Base-by-base conservation (phyloP, 2,113 vertebrate species). In the Sinocyclocheilus anophthalmus region DNA sequence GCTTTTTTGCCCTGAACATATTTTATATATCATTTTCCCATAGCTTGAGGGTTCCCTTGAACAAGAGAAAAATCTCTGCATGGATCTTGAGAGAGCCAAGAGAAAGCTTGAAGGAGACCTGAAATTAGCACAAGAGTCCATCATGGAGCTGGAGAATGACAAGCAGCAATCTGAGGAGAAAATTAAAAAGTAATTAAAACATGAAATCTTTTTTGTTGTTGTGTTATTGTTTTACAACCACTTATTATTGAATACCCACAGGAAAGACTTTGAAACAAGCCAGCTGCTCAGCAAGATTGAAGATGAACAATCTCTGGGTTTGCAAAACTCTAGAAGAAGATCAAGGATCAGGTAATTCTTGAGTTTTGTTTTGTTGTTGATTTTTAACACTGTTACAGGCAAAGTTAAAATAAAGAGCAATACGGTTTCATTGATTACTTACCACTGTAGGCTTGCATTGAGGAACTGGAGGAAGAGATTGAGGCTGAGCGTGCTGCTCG, bases 1-100 rank as follows among this genome's bases (percentile, higher is more conserved):
- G 5, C 3, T 48, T 48, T 48, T 48, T 48, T 12, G 3, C 45
- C 45, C 45, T 48, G 45, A 12, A 48, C 8, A 69, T 16, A 37
- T 67, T 33, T 67, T 16, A 3, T 14, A 18, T 16, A 18, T 69
- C 14, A 39, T 9, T 69, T 0, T 69, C 65, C 30, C 1, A 45
- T 45, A 90, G 81, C 73, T 89, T 63, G 89, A 87, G 45, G 88
- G 88, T 73, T 89, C 88, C 22, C 84, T 90, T 26, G 91, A 95
- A 76, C 84, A 94, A 90, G 92, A 93, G 90, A 94, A 95, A 85
- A 93, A 93, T 87, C 93, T 92, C 42, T 88, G 90, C 0, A 85
- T 86, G 0, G 94, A 95, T 76, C 91, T 90, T 5, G 91, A 94
- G 88, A 94, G 95, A 89, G 88, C 80, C 84, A 79, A 86, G 9